Evolutionary conservation across 2,113 vertebrate genomes (phyloP), one percentile per base, ranked within the genome.

Genomic region (Ammodytes dubius): DNA sequence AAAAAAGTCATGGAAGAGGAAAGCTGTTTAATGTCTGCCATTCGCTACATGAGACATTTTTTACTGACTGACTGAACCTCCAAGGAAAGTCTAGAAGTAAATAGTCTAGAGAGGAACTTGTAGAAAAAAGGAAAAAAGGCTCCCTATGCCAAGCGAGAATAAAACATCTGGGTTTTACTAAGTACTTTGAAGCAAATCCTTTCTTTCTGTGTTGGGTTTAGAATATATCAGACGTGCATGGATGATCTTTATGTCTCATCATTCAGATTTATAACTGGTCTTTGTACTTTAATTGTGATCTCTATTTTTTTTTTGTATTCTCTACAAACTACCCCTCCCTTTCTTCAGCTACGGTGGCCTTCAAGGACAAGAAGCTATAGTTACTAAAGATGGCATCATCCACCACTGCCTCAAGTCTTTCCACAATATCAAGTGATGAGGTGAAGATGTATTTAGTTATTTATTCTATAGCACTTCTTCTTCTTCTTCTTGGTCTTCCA

Each of bases 21-120:
- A 43, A 66, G n/a, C 46, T 67, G 77, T 75, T 84, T 78, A 76
- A 81, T 27, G 78, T 84, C 81, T 57, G 12, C n/a, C 1, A 0
- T 50, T 67, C 52, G 2, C 63, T 64, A 11, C 56, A 71, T 40
- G 8, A 54, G 69, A 69, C 11, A 10, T 37, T 86, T n/a, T 84
- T 77, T 82, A 83, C 74, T 53, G 53, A 83, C 75, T 85, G 6
- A 79, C n/a, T n/a, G n/a, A n/a, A 69, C 72, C 52, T 64, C 49
- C n/a, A 17, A 64, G 42, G 74, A 59, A 54, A 70, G 40, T 40
- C 53, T n/a, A n/a, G n/a, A 6, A 19, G 14, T 11, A 45, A 37
- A 46, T 2, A 52, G 40, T 45, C 72, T 45, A 13, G 13, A 54
- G 45, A 63, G 12, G n/a, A 71, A 15, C 4, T 56, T 43, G 35